A percentile compares a stretch with the other conserved stretches of the same genome.
Evolutionary conservation across 1,140 invertebrate species (phyloP).

Genomic region (Scaptomyza graminum): DNA sequence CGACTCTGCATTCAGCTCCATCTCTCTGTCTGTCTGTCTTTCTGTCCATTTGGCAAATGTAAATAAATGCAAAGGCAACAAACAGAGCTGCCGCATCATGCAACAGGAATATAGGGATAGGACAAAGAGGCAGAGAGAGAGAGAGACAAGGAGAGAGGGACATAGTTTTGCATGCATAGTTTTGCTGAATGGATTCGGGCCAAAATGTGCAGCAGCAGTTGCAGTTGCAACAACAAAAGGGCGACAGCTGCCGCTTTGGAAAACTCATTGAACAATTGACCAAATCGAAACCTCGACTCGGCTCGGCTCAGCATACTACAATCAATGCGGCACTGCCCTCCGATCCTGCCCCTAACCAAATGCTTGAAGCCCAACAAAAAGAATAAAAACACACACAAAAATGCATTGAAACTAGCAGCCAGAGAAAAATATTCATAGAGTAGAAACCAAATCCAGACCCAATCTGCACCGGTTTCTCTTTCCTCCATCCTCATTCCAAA

Average conservation of each 20-base stretch:
- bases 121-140: conserved; percentile 7
- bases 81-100: conserved; percentile 7
- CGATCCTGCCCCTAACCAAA: not conserved
- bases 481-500: conserved; percentile 5
- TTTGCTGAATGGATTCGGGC: conserved; percentile 43
- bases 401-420: conserved; percentile 40
- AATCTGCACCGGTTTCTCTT: not conserved
- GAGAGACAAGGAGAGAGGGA: conserved; percentile 16
- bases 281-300: conserved; percentile 60
- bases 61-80: conserved; percentile 68
- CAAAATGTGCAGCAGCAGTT: conserved; percentile 46
- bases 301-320: conserved; percentile 30
- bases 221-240: conserved; percentile 31
- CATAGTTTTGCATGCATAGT: conserved; percentile 70
- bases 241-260: conserved; percentile 63
- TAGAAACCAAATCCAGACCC: conserved; percentile 4
- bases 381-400: conserved; percentile 30
- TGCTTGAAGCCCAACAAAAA: conserved; percentile 51
- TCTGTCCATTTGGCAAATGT: conserved; percentile 53
- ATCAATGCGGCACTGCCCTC: conserved; percentile 53
- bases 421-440: too few relatives aligned
- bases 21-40: conserved; percentile 14
- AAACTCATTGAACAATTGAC: conserved; percentile 77
- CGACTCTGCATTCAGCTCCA: conserved; percentile 35
- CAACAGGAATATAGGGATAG: conserved; percentile 13